These are phyloP conservation scores for Siniperca undulata DNA, from an alignment of 2,797 vertebrate genomes.

Conservation along the genomic window DNA sequence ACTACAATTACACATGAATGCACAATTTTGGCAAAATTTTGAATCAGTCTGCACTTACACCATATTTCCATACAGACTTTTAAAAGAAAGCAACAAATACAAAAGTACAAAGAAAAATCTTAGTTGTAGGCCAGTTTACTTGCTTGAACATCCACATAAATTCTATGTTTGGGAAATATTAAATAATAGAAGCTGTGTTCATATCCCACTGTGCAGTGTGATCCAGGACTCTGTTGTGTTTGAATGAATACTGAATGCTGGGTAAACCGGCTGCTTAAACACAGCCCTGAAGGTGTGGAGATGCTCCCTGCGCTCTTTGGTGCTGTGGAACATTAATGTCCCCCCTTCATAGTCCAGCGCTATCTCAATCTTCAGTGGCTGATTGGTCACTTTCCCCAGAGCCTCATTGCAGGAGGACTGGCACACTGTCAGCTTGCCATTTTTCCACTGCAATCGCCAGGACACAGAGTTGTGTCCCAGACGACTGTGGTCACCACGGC, in stretches of 20 bases:
- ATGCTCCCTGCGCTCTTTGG: constrained; percentile 74
- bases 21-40: not conserved
- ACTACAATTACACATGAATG: not conserved
- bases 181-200: not conserved
- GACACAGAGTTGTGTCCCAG: constrained; percentile 83
- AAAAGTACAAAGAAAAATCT: not conserved
- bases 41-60: not conserved
- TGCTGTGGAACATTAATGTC: constrained; percentile 74
- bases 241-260: constrained; percentile 82
- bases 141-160: not conserved
- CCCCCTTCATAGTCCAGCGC: constrained; percentile 80
- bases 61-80: not conserved
- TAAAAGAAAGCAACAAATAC: not conserved
- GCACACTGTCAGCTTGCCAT: constrained; percentile 81
- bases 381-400: constrained; percentile 53
- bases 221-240: constrained; percentile 84
- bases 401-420: constrained; percentile 72
- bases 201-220: constrained; percentile 73
- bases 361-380: constrained; percentile 75
- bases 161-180: not conserved
- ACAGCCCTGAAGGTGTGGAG: constrained; percentile 79
- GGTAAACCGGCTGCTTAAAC: constrained; percentile 81
- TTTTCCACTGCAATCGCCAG: constrained; percentile 86
- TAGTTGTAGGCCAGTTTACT: not conserved
- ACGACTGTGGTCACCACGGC: constrained; percentile 84